These are phyloP conservation scores for Cepphus grylle DNA, from an alignment of 2,113 vertebrate genomes.

Conservation along the genomic window DNA sequence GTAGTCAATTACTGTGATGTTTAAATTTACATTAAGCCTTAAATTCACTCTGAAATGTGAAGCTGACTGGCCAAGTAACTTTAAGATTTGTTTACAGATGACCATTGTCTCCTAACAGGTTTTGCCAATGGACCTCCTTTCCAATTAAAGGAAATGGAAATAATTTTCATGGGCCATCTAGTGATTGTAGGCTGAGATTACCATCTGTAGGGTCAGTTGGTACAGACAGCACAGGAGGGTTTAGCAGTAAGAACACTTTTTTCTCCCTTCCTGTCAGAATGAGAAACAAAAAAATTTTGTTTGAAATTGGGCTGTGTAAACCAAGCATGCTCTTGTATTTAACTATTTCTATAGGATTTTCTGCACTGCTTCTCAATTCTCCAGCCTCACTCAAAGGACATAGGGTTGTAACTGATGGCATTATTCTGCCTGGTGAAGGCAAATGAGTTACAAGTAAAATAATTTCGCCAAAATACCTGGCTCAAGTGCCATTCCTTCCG, in stretches of 20 bases:
- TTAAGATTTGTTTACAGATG: not conserved
- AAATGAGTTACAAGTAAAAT: not conserved
- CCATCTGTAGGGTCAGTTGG: not conserved
- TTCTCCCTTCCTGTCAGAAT: not conserved
- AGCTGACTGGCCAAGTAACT: not conserved
- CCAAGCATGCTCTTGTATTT: not conserved
- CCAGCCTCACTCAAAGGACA: not conserved
- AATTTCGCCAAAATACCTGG: conserved; percentile 72
- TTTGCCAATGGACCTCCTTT: not conserved
- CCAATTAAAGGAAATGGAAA: not conserved
- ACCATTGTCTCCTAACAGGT: not conserved
- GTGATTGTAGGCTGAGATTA: not conserved
- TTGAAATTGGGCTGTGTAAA: not conserved
- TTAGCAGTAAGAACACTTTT: not conserved
- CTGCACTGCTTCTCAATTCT: not conserved
- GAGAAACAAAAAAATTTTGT: not conserved
- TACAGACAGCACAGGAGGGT: not conserved
- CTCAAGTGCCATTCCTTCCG: conserved; percentile 77
- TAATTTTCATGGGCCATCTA: not conserved
- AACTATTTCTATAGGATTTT: not conserved
- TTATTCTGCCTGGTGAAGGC: not conserved
- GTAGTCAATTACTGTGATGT: not conserved
- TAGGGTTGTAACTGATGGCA: not conserved
- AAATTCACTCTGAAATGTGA: not conserved
- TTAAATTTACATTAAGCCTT: not conserved